phyloP scores from a whole-genome alignment of 2,797 vertebrate genomes.

The Coendou prehensilis region DNA sequence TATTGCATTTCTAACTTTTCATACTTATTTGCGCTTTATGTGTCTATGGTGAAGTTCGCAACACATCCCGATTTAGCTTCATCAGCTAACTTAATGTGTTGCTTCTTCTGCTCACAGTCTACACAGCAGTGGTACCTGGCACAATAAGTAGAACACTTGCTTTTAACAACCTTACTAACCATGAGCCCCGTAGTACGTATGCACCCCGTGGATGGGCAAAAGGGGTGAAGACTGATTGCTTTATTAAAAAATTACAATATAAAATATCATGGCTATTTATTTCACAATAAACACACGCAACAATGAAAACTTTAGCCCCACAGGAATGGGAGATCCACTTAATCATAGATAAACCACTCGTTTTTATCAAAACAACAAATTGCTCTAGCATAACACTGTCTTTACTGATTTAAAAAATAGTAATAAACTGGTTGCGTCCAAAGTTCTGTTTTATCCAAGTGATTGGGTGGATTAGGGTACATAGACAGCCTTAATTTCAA shows the following conservation, averaged over 20 bases:
- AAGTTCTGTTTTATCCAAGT: background rate
- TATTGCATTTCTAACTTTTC: background rate
- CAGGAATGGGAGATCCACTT: background rate
- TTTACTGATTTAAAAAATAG: background rate
- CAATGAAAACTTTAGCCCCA: background rate
- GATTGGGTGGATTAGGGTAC: fast-evolving
- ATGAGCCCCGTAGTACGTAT: background rate
- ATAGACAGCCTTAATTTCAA: background rate
- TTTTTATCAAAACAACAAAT: conserved; percentile 9
- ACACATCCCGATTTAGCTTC: background rate
- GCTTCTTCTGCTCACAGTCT: background rate
- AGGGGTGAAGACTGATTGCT: background rate
- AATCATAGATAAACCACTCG: background rate
- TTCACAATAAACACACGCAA: background rate
- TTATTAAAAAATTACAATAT: background rate
- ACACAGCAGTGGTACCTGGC: background rate
- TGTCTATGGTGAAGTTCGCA: background rate
- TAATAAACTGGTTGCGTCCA: background rate
- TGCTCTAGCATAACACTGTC: background rate
- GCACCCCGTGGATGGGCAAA: background rate
- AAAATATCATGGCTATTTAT: background rate
- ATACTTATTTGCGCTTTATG: background rate
- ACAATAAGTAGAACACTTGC: background rate
- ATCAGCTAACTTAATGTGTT: background rate
- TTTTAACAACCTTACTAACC: background rate